phyloP scores from a whole-genome alignment of 2,113 vertebrate species.

The Physeter macrocephalus region DNA sequence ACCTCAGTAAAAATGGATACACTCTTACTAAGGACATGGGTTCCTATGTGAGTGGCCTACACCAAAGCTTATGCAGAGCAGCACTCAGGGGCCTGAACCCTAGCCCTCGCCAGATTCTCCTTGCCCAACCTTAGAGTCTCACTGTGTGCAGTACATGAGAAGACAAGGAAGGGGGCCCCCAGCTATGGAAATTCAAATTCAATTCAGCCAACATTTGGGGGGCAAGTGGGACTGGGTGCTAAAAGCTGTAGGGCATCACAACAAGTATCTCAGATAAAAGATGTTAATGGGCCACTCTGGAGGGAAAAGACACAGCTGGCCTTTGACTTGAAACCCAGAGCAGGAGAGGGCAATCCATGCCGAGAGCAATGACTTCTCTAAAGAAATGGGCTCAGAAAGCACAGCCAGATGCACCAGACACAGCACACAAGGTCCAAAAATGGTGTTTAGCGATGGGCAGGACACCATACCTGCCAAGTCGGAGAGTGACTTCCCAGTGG shows the following conservation, averaged over 20 bases:
- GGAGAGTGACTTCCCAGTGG: not conserved
- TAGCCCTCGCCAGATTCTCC: not conserved
- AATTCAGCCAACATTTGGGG: not conserved
- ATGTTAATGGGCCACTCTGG: not conserved
- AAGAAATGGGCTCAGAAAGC: not conserved
- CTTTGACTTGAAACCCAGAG: not conserved
- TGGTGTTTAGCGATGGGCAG: not conserved
- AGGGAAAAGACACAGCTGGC: not conserved
- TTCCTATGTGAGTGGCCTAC: not conserved
- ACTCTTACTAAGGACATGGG: not conserved
- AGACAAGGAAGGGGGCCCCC: not conserved
- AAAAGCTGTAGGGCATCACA: not conserved
- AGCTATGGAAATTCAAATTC: not conserved
- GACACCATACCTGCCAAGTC: not conserved
- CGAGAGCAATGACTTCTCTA: not conserved
- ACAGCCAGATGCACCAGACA: not conserved
- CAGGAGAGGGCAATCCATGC: not conserved
- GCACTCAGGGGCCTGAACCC: not conserved
- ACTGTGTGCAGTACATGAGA: not conserved
- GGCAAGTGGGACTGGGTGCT: not conserved
- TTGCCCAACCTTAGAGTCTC: not conserved
- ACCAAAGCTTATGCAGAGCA: not conserved
- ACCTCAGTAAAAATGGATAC: constrained; percentile 9
- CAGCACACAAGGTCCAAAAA: not conserved
- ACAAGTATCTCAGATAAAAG: not conserved